These are phyloP conservation scores for Misgurnus mizolepis DNA, from an alignment of 2,113 vertebrate genomes.

Conservation along the genomic window DNA sequence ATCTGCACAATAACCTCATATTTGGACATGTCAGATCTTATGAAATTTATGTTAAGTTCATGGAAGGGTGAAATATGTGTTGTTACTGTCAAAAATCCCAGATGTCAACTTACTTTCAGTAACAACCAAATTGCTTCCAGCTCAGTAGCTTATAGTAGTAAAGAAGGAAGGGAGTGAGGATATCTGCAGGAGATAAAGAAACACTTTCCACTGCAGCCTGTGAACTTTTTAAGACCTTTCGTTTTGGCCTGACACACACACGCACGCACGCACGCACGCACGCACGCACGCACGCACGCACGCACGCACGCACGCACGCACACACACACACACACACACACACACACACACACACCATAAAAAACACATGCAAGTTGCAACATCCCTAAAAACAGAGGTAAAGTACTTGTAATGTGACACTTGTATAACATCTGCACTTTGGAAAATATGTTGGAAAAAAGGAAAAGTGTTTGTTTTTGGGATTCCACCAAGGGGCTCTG, in stretches of 20 bases:
- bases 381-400: slow-evolving; percentile 43
- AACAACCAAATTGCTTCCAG: slow-evolving; percentile 40
- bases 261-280: background rate
- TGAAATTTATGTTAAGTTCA: slow-evolving; percentile 27
- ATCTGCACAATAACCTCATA: background rate
- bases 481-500: slow-evolving; percentile 38
- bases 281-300: slow-evolving; percentile 1
- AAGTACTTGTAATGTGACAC: slow-evolving; percentile 40
- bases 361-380: slow-evolving; percentile 10
- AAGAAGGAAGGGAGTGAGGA: background rate
- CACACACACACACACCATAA: slow-evolving; percentile 21
- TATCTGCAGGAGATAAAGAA: slow-evolving; percentile 30
- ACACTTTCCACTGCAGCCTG: slow-evolving; percentile 49
- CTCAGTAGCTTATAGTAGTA: slow-evolving; percentile 10
- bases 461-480: slow-evolving; percentile 49
- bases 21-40: background rate
- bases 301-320: background rate
- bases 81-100: slow-evolving; percentile 33
- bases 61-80: slow-evolving; percentile 25
- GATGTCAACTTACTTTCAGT: slow-evolving; percentile 31
- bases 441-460: slow-evolving; percentile 50
- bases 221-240: slow-evolving; percentile 54
- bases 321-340: slow-evolving; percentile 10
- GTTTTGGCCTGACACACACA: slow-evolving; percentile 6
- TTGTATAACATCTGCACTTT: slow-evolving; percentile 52